Conservation (phyloP, 1,140 invertebrate species). For the Listronotus oregonensis region DNA sequence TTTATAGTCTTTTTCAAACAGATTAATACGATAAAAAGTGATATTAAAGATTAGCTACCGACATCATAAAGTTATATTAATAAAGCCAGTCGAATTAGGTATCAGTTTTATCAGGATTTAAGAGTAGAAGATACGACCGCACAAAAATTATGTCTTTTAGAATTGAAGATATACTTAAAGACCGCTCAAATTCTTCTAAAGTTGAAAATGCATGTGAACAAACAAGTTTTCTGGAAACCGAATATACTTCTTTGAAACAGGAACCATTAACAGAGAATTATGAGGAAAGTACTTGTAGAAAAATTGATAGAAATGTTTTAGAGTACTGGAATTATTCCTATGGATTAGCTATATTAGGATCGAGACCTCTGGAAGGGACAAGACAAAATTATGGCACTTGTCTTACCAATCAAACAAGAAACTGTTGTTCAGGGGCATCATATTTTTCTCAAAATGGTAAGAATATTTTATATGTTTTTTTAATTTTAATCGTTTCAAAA, state of each 20-base stretch:
- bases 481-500: no score
- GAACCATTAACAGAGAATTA: not conserved
- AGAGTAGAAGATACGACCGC: not conserved
- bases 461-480: no score
- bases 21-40: constrained; percentile 31
- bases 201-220: not conserved
- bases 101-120: not conserved
- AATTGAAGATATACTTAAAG: constrained; percentile 32
- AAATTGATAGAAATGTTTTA: not conserved
- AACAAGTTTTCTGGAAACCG: not conserved
- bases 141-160: constrained; percentile 26
- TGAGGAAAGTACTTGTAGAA: not conserved
- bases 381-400: not conserved
- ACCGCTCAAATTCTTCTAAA: constrained; percentile 7
- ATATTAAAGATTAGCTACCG: constrained; percentile 25
- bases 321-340: constrained; percentile 11
- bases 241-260: not conserved
- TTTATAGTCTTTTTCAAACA: constrained; percentile 30
- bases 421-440: constrained; percentile 2
- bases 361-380: constrained; percentile 1
- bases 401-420: not conserved
- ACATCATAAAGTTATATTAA: constrained; percentile 16
- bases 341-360: constrained; percentile 5
- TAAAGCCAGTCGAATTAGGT: not conserved
- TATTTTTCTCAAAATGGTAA: constrained; percentile 3